Evolutionary conservation across 2,113 vertebrate species (phyloP), one percentile per base, ranked within the genome.

Genomic region (Nothobranchius kuhntae): DNA sequence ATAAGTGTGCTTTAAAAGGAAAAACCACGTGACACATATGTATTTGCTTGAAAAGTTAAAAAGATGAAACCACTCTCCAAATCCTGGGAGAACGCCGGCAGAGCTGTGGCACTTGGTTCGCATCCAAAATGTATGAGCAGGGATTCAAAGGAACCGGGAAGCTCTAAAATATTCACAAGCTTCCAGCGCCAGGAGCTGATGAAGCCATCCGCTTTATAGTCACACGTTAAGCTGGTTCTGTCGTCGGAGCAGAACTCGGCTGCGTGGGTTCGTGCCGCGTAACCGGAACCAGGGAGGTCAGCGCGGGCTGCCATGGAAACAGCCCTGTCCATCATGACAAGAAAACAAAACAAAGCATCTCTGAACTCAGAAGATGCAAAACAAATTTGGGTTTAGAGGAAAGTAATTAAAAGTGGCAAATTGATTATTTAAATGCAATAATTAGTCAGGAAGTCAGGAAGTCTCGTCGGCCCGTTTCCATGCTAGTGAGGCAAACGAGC

Each of bases 381-480:
- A 65, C 13, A 71, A 24, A 59, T 44, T 56, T 61, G 35, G 45
- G 73, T 54, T 84, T 68, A 77, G 24, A 7, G 4, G 38, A 8
- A 40, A 40, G 1, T 40, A 40, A 40, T 5, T 7, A 40, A 40
- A 40, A 40, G 1, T 40, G 6, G 1, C 38, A 8, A 40, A 8
- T 6, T 40, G 6, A 40, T 40, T 8, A 8, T 40, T 40, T 40
- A 13, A 47, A 47, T 11, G 11, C 10, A 14, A 50, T 54, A 57
- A 60, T 86, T 84, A 68, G 81, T 68, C 17, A 4, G 4, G 4
- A 44, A 12, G 7, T 13, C 71, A 84, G 79, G n/a, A n/a, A n/a
- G n/a, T n/a, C n/a, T n/a, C n/a, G 78, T 81, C 78, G 77, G 75
- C 52, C 61, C 57, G 75, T 58, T 78, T 72, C 78, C 80, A 77